A percentile compares a stretch with the other conserved stretches of the same genome.
These are phyloP conservation scores for Deilephila elpenor DNA, from an alignment of 2,888 invertebrate genomes.

Conservation along the genomic window DNA sequence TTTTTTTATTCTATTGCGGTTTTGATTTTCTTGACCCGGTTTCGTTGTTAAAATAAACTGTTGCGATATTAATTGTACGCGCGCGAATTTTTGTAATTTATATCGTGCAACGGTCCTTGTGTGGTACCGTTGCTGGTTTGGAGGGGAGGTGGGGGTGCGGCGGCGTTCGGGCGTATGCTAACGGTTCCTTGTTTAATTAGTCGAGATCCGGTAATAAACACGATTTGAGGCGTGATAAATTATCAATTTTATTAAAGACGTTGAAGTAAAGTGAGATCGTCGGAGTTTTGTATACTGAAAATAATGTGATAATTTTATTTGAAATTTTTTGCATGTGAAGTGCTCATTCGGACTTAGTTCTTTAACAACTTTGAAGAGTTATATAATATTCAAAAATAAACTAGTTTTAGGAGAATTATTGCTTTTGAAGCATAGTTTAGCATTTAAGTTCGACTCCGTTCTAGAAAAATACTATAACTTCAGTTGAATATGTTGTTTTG, in stretches of 20 bases:
- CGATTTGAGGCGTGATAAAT: background rate
- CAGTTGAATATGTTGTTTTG: no score
- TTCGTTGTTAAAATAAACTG: conserved; percentile 71
- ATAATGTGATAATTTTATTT: no score
- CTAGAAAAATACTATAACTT: no score
- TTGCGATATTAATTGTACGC: conserved; percentile 71
- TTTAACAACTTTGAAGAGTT: no score
- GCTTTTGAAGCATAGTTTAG: no score
- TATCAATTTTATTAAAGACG: background rate
- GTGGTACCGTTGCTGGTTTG: conserved; percentile 33
- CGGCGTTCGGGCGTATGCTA: background rate
- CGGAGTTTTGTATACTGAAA: no score
- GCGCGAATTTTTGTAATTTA: conserved; percentile 58
- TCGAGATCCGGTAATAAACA: background rate
- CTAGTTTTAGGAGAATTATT: no score
- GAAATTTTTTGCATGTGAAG: no score
- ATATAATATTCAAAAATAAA: no score
- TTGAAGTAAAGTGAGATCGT: background rate
- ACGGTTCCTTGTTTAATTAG: conserved; percentile 4
- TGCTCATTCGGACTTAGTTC: no score
- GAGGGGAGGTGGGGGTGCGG: background rate
- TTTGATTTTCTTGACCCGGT: conserved; percentile 79
- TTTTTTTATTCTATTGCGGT: conserved; percentile 64
- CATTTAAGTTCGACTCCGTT: no score
- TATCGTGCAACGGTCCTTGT: conserved; percentile 44